Conservation (phyloP, 2,113 vertebrate genomes). For the Eretmochelys imbricata region DNA sequence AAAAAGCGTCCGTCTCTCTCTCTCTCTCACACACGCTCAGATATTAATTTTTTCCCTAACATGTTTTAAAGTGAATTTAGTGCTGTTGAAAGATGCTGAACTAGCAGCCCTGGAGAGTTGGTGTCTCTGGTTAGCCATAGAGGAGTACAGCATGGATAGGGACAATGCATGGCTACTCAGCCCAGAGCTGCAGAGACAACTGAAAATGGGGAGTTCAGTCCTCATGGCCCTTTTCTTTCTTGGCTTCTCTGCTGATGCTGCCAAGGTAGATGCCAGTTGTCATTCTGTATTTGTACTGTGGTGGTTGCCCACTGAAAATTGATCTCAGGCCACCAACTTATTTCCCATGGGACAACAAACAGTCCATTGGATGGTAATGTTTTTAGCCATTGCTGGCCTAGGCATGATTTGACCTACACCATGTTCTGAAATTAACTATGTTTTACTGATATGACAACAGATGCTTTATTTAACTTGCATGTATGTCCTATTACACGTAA, state of each 20-base stretch:
- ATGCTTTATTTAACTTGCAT: constrained; percentile 49
- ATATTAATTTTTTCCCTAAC: neutral
- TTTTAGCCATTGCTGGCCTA: constrained; percentile 14
- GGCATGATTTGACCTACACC: constrained; percentile 39
- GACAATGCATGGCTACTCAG: neutral
- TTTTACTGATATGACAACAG: constrained; percentile 39
- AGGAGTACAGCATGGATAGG: neutral
- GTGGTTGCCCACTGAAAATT: rapidly evolving
- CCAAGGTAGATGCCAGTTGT: neutral
- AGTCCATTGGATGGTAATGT: constrained; percentile 27
- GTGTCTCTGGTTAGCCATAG: neutral
- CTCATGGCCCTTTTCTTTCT: neutral
- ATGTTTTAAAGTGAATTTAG: neutral
- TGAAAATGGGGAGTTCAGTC: neutral
- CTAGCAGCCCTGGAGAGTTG: neutral
- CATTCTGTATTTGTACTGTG: rapidly evolving
- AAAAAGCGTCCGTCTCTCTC: neutral
- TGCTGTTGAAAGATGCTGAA: neutral
- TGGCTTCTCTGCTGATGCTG: neutral
- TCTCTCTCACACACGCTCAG: neutral
- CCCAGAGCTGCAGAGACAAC: neutral
- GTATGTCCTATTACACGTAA: constrained; percentile 13
- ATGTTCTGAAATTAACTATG: constrained; percentile 23
- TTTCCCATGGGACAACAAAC: constrained; percentile 31
- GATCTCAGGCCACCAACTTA: neutral